Conservation (phyloP, 92 coral and sea anemone species). For the Galaxea fascicularis region DNA sequence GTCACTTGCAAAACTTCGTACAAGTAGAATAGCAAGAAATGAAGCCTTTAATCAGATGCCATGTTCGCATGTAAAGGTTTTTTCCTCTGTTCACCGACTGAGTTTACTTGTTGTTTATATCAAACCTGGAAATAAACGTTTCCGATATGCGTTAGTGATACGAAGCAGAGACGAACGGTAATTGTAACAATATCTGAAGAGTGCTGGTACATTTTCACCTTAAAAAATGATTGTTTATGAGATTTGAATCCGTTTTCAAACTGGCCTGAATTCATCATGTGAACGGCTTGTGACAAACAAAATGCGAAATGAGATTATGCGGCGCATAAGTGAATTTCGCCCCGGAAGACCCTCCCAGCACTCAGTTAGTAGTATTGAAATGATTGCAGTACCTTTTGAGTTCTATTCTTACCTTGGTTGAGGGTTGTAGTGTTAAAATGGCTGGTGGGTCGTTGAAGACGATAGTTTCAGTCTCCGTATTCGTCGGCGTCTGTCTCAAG, state of each 20-base stretch:
- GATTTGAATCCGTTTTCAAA: not conserved
- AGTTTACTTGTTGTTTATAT: not conserved
- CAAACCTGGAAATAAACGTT: not conserved
- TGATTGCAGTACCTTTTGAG: not conserved
- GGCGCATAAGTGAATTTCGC: not conserved
- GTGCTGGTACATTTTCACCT: not conserved
- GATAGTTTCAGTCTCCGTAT: slow-evolving; percentile 6
- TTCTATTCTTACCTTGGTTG: slow-evolving; percentile 15
- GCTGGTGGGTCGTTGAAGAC: not conserved
- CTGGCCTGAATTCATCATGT: slow-evolving; percentile 12
- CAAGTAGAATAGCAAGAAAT: not conserved
- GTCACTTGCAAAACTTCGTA: not conserved
- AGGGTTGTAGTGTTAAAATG: slow-evolving; percentile 1
- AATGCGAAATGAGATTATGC: slow-evolving; percentile 11
- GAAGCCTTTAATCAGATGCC: not conserved
- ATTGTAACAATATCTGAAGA: slow-evolving; percentile 1
- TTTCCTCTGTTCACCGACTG: not conserved
- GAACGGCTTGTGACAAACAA: slow-evolving; percentile 12
- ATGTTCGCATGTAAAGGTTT: not conserved
- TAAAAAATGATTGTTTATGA: not conserved
- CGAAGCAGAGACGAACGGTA: not conserved
- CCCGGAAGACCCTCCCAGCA: not conserved
- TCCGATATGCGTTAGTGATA: not conserved
- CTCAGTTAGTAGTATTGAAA: not conserved
- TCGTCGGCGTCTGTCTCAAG: slow-evolving; percentile 28